Conservation (phyloP, 2,797 vertebrate genomes). For the Malurus splendens region DNA sequence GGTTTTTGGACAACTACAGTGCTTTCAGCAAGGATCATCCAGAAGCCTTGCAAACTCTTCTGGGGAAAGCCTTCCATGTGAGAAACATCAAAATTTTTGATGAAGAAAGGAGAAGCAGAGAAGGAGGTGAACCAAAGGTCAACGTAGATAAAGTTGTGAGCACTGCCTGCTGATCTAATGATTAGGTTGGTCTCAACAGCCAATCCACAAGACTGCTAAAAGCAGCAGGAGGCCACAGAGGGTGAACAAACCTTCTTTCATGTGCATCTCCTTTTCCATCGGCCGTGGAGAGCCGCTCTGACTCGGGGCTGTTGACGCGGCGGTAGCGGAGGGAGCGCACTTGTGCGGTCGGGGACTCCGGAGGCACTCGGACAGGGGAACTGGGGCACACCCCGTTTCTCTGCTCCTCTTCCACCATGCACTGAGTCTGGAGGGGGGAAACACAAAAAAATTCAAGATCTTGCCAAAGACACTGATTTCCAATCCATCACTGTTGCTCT, state of each 20-base stretch:
- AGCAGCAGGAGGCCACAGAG: not conserved
- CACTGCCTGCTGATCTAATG: not conserved
- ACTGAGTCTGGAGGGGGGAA: constrained; percentile 72
- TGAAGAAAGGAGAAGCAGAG: not conserved
- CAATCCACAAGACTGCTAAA: not conserved
- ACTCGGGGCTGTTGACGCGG: constrained; percentile 91
- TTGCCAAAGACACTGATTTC: not conserved
- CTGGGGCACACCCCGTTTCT: constrained; percentile 81
- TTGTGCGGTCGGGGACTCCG: constrained; percentile 85
- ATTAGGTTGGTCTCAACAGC: not conserved
- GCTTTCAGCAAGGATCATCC: not conserved
- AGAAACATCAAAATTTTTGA: not conserved
- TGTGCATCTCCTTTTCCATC: constrained; percentile 84
- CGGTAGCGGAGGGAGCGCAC: constrained; percentile 86
- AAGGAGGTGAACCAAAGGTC: not conserved
- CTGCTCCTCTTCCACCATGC: constrained; percentile 86
- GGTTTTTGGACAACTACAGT: not conserved
- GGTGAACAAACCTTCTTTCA: constrained; percentile 81
- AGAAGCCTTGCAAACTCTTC: not conserved
- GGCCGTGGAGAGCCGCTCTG: constrained; percentile 87
- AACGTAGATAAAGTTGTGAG: not conserved
- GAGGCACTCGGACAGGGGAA: constrained; percentile 82
- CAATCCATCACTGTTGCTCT: not conserved
- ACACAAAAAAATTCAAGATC: not conserved
- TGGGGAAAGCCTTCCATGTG: not conserved